Evolutionary conservation across 2,888 invertebrate genomes (phyloP), one percentile per base, ranked within the genome.

Genomic region (Eulithis testata): DNA sequence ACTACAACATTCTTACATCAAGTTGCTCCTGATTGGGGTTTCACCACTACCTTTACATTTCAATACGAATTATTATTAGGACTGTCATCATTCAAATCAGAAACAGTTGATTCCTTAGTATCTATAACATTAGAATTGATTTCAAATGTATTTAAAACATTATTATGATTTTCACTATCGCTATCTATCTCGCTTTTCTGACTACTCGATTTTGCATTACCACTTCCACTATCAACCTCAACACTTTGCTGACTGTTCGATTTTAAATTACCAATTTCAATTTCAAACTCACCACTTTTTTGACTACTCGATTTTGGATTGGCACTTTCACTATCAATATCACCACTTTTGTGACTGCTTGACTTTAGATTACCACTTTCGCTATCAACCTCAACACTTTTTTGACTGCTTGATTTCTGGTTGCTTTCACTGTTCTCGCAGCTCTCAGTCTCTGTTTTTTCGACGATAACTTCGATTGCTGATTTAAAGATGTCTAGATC

Each of bases 51-150:
- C 76, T 76, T 73, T 72, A 72, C 60, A 60, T 68, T 68, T 84
- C 77, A 91, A 82, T 85, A 85, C 70, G 90, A 89, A 82, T 92
- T 93, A 73, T 91, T 93, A 80, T 92, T 92, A 63, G 91, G 90
- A 83, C 89, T 90, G 70, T 88, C 82, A 73, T 90, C 86, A 73
- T 86, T 86, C 21, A 63, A 14, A 57, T 67, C 63, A 64, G 86
- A 82, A 78, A 81, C 63, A 79, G 79, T 84, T 63, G 80, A 81
- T 65, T 86, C 83, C n/a, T 77, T 80, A 71, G 77, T 84, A 67
- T 89, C 87, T 72, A 88, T 85, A 60, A 88, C 70, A 80, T 93
- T 92, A 11, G 88, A 92, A 83, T 92, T 92, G 45, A 91, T 92
- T 82, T 90, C 92, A 80, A 88, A 86, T 73, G 83, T 86, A 58